Evolutionary conservation across 1,140 invertebrate species (phyloP), one percentile per base, ranked within the genome.

Genomic region (Lethrus apterus): DNA sequence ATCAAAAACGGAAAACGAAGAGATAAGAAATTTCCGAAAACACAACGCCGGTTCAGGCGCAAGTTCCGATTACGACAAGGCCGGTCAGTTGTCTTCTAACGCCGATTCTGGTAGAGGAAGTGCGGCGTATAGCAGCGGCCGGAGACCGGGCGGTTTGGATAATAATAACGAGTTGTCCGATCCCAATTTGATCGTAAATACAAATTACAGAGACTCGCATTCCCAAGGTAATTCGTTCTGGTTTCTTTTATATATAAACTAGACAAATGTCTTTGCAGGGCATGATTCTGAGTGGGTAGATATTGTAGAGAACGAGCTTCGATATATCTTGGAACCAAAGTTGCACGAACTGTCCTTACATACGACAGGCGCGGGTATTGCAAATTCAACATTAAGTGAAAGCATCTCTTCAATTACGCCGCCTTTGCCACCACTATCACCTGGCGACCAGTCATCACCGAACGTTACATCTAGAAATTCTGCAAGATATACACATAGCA

Each of bases 251-350:
- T 2, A 18, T 34, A 8, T 18, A 17, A 15, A 14, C 20, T 19
- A 23, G 10, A 14, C 24, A 21, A 9, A 38, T 21, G 10, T n/a
- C 7, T 8, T 38, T 38, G 13, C 46, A 80, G 75, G 65, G 49
- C 79, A 80, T 57, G 83, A 86, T 56, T 81, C 82, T 2, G 84
- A 88, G 64, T 89, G 86, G 86, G 83, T 86, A 8, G 85, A 88
- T 56, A 76, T 87, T 34, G 84, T 88, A 2, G 85, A 89, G 67
- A 81, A 80, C 7, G 86, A 88, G 62, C 71, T 87, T 14, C 70
- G 84, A 20, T 81, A 83, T 57, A 87, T 87, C 58, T 64, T 87
- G 33, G 83, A 87, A 60, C 81, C 83, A 18, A 79, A 77, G 57
- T 52, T 78, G 15, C 75, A 77, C 17, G 70, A 69, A 44, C 66